phyloP scores from a whole-genome alignment of 1,140 invertebrate genomes.

The Drosophila watanabei region DNA sequence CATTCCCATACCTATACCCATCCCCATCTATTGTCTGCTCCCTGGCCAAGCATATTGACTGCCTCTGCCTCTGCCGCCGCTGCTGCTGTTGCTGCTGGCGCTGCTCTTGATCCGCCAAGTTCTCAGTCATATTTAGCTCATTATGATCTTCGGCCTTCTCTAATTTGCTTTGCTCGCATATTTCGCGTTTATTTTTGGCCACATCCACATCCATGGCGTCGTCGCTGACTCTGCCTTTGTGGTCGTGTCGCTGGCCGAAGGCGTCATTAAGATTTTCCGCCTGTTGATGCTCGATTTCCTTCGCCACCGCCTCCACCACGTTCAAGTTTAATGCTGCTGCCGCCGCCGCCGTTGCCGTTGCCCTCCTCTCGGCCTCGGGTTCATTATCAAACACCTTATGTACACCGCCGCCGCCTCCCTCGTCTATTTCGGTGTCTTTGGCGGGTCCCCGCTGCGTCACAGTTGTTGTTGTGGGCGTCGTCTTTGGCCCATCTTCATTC shows the following conservation, averaged over 20 bases:
- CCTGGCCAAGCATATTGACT: conserved; percentile 76
- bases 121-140: conserved; percentile 80
- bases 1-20: conserved; percentile 24
- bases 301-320: conserved; percentile 71
- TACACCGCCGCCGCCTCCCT: conserved; percentile 22
- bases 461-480: conserved; percentile 50
- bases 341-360: neutral
- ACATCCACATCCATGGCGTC: conserved; percentile 79
- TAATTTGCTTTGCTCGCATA: conserved; percentile 82
- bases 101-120: conserved; percentile 56
- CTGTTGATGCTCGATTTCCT: conserved; percentile 82
- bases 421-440: conserved; percentile 65
- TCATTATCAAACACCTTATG: conserved; percentile 74
- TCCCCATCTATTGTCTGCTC: conserved; percentile 70
- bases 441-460: conserved; percentile 64
- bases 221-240: conserved; percentile 39
- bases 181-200: conserved; percentile 81
- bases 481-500: conserved; percentile 29
- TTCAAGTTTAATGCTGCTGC: conserved; percentile 74
- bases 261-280: conserved; percentile 84
- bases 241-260: conserved; percentile 66
- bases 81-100: too few species aligned
- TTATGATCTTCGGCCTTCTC: conserved; percentile 71
- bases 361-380: conserved; percentile 56
- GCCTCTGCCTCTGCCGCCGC: conserved; percentile 14